Base-by-base conservation (phyloP, 2,888 invertebrate species). In the Cantharis lateralis region DNA sequence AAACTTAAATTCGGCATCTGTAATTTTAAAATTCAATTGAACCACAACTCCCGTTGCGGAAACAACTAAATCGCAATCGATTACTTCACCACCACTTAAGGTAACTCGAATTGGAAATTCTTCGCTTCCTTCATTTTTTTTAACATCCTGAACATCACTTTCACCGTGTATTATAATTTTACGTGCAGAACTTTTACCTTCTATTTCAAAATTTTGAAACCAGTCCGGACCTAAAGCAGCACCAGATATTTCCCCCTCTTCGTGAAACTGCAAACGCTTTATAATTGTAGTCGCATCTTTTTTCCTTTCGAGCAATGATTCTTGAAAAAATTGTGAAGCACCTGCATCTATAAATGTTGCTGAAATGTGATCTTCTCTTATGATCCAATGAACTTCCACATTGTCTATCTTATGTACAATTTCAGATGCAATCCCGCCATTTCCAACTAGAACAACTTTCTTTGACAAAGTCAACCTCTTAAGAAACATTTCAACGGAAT, bases 351-450 rank as follows among this genome's bases (percentile, higher is more conserved):
- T 93, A 89, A 98, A 99, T 13, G 97, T 96, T 13, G 97, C 94
- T 13, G 96, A 94, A 83, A 99, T 97, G 81, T 96, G 95, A 80
- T 93, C 92, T 89, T 99, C 97, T 88, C 96, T 96, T 68, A 99
- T 93, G 0, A 96, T 93, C 99, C 99, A 99, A 77, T 97, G 90
- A 70, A 98, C 93, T 85, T 97, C 93, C 70, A 97, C 92, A 15
- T 94, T 93, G 85, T 92, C 91, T 15, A 98, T 92, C 86, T 98
- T 97, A 87, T 96, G 94, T 73, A 96, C 95, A 82, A 99, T 90
- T 90, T 99, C 99, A 62, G 98, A 98, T 63, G 99, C 99, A 85
- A 99, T 99, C 13, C 99, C 99, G 32, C 99, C 99, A 91, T 99
- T 99, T 10, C 99, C 99, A 70, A 99, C 92, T 66, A 99, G 91